These are phyloP conservation scores for Lycophotia porphyrea DNA, from an alignment of 2,888 invertebrate species.

Conservation along the genomic window DNA sequence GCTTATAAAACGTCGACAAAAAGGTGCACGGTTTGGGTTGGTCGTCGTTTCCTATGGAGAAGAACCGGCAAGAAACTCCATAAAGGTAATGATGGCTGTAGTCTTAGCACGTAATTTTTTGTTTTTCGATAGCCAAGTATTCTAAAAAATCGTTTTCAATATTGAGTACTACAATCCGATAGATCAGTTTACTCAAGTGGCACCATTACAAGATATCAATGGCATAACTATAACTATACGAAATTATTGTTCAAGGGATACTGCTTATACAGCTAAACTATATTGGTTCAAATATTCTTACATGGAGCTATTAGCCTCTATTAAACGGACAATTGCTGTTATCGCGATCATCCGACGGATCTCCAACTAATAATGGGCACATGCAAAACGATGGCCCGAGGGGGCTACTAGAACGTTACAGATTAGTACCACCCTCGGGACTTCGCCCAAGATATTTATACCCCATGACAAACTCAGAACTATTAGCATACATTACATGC, in stretches of 20 bases:
- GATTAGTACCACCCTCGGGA: constrained; percentile 54
- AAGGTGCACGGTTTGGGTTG: too few species aligned
- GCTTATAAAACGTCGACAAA: too few species aligned
- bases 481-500: constrained; percentile 41
- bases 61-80: too few species aligned
- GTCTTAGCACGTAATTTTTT: not conserved
- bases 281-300: not conserved
- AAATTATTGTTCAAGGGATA: not conserved
- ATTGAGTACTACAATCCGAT: not conserved
- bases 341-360: constrained; percentile 46
- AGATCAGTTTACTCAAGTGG: not conserved
- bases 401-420: constrained; percentile 45
- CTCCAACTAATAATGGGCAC: constrained; percentile 41
- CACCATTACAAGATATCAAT: not conserved
- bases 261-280: not conserved
- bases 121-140: not conserved
- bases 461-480: constrained; percentile 29
- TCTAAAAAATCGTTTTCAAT: not conserved
- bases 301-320: constrained; percentile 18
- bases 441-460: constrained; percentile 50
- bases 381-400: constrained; percentile 50
- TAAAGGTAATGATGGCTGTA: not conserved
- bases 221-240: not conserved
- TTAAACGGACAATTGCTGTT: constrained; percentile 45
- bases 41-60: too few species aligned